Base-by-base conservation (phyloP, 2,888 invertebrate species). In the Watsonalla cultraria region DNA sequence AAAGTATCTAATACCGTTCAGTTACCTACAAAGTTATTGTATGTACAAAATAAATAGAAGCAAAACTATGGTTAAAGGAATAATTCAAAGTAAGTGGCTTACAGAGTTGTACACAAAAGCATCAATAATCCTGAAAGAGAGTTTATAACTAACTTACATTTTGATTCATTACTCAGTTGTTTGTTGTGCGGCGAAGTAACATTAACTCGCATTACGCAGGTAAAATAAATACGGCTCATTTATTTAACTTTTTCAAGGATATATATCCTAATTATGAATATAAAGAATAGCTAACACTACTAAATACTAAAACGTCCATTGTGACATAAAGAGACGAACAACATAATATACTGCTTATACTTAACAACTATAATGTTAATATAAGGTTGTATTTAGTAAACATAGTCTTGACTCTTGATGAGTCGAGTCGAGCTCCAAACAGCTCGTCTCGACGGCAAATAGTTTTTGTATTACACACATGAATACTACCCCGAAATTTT, bases 91-190 rank as follows among this genome's bases (percentile, higher is more conserved):
- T 45, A 33, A 34, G 39, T 11, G 5, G 6, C 9, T 63, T 54
- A n/a, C 56, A 56, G 53, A 54, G 45, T 48, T 33, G 37, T 54
- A 15, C 49, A 52, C 55, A 56, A 66, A 64, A 58, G 58, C 57
- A 59, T 60, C 54, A 60, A 57, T 68, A 49, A 37, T 37, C 49
- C 11, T 61, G 58, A 60, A 63, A 67, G 72, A 74, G 67, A 70
- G 72, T 63, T 58, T 56, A 60, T 61, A 74, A 70, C 62, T 59
- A 75, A 72, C 66, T 72, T 65, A 65, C 62, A 67, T 72, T 75
- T 66, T 76, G 78, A 73, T 79, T 77, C 70, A 76, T 74, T 70
- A 64, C 62, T 61, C 53, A 64, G 62, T 68, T 65, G 60, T 72
- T 72, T 68, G 60, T 66, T 51, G 52, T 39, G 46, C 56, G 45